phyloP scores from a whole-genome alignment of 2,797 vertebrate species.

The Petrocephalus sullivani region DNA sequence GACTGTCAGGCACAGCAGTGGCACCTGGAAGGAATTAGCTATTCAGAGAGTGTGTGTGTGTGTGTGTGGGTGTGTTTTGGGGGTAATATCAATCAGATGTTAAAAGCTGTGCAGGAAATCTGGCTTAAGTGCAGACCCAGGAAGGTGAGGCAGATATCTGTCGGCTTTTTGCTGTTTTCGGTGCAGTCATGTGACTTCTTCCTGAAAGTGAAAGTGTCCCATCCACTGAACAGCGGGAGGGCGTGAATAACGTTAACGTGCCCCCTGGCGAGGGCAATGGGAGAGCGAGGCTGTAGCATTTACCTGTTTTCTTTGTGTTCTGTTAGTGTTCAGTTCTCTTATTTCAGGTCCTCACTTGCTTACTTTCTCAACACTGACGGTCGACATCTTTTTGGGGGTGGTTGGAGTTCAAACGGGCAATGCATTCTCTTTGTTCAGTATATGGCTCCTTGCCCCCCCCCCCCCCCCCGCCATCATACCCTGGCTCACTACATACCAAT shows the following conservation, averaged over 20 bases:
- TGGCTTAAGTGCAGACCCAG: conserved; percentile 16
- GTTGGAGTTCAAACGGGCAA: background rate
- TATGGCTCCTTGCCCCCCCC: background rate
- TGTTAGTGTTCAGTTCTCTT: background rate
- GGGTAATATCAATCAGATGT: conserved; percentile 56
- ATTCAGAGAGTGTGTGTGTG: background rate
- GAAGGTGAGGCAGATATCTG: background rate
- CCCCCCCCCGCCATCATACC: background rate
- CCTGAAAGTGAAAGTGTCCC: conserved; percentile 8
- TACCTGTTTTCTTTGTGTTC: background rate
- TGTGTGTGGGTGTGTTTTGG: background rate
- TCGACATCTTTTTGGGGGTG: background rate
- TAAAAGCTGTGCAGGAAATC: conserved; percentile 29
- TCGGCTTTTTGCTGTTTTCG: conserved; percentile 25
- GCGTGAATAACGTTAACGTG: no score
- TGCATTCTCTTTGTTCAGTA: background rate
- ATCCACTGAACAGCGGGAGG: background rate
- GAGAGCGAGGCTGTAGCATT: background rate
- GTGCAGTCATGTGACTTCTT: background rate
- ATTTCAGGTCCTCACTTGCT: background rate
- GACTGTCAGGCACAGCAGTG: conserved; percentile 33
- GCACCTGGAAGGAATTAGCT: conserved; percentile 48
- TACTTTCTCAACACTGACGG: background rate
- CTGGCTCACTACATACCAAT: conserved; percentile 18
- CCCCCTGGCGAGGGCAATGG: background rate